Percentiles rank a stretch among this genome's conserved stretches.
phyloP scores from a whole-genome alignment of 2,888 invertebrate species.

The Pyrocoelia pectoralis region DNA sequence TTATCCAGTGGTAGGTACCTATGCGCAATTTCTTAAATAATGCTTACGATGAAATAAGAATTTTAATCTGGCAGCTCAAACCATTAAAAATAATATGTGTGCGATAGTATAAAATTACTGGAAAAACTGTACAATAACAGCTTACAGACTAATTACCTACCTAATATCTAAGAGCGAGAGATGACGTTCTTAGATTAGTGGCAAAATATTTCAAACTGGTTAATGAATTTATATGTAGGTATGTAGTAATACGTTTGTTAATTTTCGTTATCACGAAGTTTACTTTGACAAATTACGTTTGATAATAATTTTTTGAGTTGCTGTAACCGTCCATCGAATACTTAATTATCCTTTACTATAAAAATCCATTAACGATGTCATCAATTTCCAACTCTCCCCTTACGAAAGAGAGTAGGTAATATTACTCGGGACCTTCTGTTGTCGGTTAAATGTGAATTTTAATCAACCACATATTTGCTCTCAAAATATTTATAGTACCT shows the following conservation, averaged over 20 bases:
- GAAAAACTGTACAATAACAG: no score
- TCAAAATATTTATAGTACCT: background rate
- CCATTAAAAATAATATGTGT: no score
- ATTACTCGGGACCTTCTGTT: background rate
- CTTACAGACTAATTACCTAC: no score
- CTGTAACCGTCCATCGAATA: conserved; percentile 22
- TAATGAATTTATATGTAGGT: no score
- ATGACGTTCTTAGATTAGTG: no score
- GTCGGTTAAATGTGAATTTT: background rate
- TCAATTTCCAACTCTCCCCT: conserved; percentile 26
- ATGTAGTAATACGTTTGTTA: background rate
- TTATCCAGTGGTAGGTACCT: no score
- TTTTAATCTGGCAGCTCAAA: no score
- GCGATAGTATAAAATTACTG: no score
- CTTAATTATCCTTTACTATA: conserved; percentile 35
- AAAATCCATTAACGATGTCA: conserved; percentile 36
- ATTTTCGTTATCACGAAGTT: background rate
- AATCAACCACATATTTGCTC: background rate
- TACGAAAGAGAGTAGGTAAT: background rate
- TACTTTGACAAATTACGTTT: conserved; percentile 28
- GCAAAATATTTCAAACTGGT: no score
- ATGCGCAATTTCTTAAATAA: no score
- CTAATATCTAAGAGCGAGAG: no score
- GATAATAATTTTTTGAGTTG: conserved; percentile 21
- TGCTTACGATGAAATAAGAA: no score